These are phyloP conservation scores for Drosophila triauraria DNA, from an alignment of 1,140 invertebrate genomes.

Conservation along the genomic window DNA sequence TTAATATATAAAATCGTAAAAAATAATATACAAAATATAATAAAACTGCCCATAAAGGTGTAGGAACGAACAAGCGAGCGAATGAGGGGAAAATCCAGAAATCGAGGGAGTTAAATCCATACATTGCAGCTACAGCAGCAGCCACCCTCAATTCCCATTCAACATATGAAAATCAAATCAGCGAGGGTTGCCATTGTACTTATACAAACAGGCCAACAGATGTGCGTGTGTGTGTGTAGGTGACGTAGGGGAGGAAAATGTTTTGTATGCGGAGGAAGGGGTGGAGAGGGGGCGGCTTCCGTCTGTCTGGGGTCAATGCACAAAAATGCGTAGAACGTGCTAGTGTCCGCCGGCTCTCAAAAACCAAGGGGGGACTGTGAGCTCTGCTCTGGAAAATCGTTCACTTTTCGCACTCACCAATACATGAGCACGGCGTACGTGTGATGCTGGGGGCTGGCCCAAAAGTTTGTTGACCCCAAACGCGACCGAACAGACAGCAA, in stretches of 20 bases:
- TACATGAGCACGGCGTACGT: constrained; percentile 27
- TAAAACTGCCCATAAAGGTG: constrained; percentile 53
- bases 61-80: background rate
- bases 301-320: constrained; percentile 73
- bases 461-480: constrained; percentile 71
- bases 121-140: constrained; percentile 14
- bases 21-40: constrained; percentile 52
- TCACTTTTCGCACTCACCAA: constrained; percentile 59
- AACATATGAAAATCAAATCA: constrained; percentile 72
- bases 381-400: constrained; percentile 44
- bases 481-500: constrained; percentile 41
- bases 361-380: constrained; percentile 10
- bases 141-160: constrained; percentile 27
- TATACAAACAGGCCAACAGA: constrained; percentile 27
- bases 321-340: constrained; percentile 80
- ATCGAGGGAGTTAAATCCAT: constrained; percentile 35
- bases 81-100: constrained; percentile 14
- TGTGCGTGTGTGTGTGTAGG: constrained; percentile 18
- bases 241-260: constrained; percentile 12
- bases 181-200: constrained; percentile 66
- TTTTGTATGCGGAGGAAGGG: constrained; percentile 2
- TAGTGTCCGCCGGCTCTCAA: constrained; percentile 35
- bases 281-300: constrained; percentile 27
- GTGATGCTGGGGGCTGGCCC: constrained; percentile 60
- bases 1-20: constrained; percentile 43